Evolutionary conservation across 2,888 invertebrate genomes (phyloP).

Genomic region (Lordiphosa fenestrarum): DNA sequence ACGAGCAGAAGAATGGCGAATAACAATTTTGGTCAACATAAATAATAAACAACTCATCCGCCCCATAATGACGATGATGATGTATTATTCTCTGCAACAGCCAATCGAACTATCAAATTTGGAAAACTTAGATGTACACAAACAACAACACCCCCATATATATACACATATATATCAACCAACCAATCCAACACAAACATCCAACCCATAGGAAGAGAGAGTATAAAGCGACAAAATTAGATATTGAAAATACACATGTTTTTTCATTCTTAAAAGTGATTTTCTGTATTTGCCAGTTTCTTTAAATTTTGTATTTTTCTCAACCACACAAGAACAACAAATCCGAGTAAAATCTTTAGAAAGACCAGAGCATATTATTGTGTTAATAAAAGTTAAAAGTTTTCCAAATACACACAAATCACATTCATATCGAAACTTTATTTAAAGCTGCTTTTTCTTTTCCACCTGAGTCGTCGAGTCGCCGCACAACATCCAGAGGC

Average conservation of each 20-base stretch:
- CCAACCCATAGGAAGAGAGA: conserved; percentile 22
- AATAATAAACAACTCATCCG: conserved; percentile 20
- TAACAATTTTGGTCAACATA: conserved; percentile 46
- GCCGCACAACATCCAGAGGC: conserved; percentile 84
- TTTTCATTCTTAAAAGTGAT: too few species aligned
- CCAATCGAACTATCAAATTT: conserved; percentile 22
- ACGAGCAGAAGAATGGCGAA: conserved; percentile 78
- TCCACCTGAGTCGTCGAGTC: background rate
- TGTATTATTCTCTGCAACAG: conserved; percentile 17
- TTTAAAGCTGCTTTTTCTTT: background rate
- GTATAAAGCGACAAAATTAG: conserved; percentile 5
- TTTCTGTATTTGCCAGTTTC: too few species aligned
- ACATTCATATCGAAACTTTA: conserved; percentile 13
- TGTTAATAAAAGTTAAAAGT: conserved; percentile 20
- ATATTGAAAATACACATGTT: too few species aligned
- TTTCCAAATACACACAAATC: conserved; percentile 5
- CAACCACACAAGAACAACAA: background rate
- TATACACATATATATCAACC: conserved; percentile 45
- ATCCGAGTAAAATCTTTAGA: background rate
- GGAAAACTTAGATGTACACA: conserved; percentile 42
- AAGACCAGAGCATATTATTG: conserved; percentile 2
- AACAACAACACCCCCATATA: conserved; percentile 32
- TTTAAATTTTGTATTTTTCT: background rate
- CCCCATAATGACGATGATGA: conserved; percentile 3
- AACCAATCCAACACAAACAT: conserved; percentile 22